phyloP scores from a whole-genome alignment of 2,113 vertebrate species.

The Mesoclemmys tuberculata region DNA sequence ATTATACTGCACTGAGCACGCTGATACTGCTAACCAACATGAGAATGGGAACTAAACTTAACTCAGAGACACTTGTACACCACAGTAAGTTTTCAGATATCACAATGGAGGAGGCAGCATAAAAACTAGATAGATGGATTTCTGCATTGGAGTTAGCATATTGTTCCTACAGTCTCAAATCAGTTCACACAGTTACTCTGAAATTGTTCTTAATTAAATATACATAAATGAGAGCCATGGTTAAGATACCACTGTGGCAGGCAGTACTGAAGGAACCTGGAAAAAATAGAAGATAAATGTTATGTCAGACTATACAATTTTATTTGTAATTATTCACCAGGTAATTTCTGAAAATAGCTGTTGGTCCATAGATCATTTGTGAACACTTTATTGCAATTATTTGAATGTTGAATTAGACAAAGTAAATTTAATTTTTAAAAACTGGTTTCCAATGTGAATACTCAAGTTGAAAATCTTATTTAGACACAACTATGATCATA shows the following conservation, averaged over 20 bases:
- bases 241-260: not conserved
- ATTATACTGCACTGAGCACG: not conserved
- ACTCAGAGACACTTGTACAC: no score
- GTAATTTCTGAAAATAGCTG: not conserved
- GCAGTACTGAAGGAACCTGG: not conserved
- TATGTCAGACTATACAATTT: not conserved
- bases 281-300: not conserved
- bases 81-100: no score
- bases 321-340: not conserved
- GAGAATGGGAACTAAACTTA: no score
- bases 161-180: not conserved
- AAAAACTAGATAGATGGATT: no score
- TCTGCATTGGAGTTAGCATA: no score
- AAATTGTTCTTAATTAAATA: not conserved
- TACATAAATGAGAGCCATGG: not conserved
- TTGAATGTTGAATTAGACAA: not conserved
- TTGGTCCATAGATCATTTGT: not conserved
- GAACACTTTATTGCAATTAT: not conserved
- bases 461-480: not conserved
- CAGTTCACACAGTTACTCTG: not conserved
- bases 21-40: no score
- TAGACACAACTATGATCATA: not conserved
- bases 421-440: not conserved
- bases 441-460: not conserved
- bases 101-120: no score